Evolutionary conservation across 2,797 vertebrate genomes (phyloP).

Genomic region (Tinamus major): DNA sequence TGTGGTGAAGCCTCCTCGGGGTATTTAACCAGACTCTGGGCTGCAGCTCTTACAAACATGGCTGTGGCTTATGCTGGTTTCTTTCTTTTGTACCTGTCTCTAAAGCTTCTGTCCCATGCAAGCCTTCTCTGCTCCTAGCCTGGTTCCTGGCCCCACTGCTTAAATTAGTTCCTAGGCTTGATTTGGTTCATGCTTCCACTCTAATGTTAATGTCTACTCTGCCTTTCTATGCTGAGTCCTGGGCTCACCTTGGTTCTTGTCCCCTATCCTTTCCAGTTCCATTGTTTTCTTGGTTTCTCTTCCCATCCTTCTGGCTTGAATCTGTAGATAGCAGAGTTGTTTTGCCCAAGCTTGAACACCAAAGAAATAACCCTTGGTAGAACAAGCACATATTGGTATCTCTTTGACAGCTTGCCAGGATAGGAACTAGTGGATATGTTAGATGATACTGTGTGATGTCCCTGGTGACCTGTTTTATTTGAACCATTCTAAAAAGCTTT

Average conservation of each 20-base stretch:
- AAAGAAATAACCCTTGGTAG: not conserved
- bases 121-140: not conserved
- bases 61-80: not conserved
- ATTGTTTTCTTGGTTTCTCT: not conserved
- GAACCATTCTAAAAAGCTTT: not conserved
- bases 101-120: not conserved
- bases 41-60: not conserved
- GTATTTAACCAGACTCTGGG: not conserved
- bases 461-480: not conserved
- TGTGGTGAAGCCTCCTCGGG: not conserved
- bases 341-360: not conserved
- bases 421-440: not conserved
- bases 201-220: not conserved
- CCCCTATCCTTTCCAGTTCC: not conserved
- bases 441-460: not conserved
- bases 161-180: accelerated
- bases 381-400: not conserved
- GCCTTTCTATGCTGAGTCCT: not conserved
- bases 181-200: not conserved
- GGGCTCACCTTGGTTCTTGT: not conserved
- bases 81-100: not conserved
- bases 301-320: not conserved
- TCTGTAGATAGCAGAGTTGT: not conserved
- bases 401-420: not conserved
- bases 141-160: not conserved